A percentile compares a stretch with the other conserved stretches of the same genome.
Conservation (phyloP, 2,113 vertebrate species). For the Xyrauchen texanus region DNA sequence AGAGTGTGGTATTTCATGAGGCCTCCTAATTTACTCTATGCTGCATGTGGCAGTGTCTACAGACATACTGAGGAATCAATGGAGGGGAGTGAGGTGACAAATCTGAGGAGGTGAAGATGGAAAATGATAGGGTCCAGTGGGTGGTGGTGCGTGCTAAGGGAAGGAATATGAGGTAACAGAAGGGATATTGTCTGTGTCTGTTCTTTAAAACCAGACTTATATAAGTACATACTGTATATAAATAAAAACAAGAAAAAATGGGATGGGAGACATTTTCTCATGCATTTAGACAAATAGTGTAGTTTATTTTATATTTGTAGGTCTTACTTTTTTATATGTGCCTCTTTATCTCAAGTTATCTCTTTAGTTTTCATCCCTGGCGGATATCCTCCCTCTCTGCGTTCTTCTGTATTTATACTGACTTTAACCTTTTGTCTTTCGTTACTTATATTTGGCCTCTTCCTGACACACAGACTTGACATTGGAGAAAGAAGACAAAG, state of each 20-base stretch:
- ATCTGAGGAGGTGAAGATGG: no score
- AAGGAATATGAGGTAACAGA: not conserved
- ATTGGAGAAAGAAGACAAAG: slow-evolving; percentile 24
- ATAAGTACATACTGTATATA: no score
- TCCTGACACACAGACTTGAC: slow-evolving; percentile 49
- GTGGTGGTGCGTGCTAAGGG: not conserved
- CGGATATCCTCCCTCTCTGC: slow-evolving; percentile 9
- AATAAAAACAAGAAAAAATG: not conserved
- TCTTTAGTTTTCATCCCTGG: slow-evolving; percentile 42
- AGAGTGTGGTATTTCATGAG: no score
- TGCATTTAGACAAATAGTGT: not conserved
- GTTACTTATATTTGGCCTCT: slow-evolving; percentile 54
- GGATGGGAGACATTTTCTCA: slow-evolving; percentile 35
- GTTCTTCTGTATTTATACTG: slow-evolving; percentile 50
- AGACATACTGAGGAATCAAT: not conserved
- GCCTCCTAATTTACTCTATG: no score
- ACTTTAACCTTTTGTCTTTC: slow-evolving; percentile 31
- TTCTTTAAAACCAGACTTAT: not conserved
- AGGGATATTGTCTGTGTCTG: slow-evolving; percentile 18
- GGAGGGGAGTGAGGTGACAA: no score
- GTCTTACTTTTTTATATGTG: not conserved
- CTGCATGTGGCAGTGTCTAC: not conserved
- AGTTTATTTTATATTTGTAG: slow-evolving; percentile 11
- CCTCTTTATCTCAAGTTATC: slow-evolving; percentile 32
- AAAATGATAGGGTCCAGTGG: not conserved